These are phyloP conservation scores for Troides helena DNA, from an alignment of 2,888 invertebrate genomes.

Conservation along the genomic window DNA sequence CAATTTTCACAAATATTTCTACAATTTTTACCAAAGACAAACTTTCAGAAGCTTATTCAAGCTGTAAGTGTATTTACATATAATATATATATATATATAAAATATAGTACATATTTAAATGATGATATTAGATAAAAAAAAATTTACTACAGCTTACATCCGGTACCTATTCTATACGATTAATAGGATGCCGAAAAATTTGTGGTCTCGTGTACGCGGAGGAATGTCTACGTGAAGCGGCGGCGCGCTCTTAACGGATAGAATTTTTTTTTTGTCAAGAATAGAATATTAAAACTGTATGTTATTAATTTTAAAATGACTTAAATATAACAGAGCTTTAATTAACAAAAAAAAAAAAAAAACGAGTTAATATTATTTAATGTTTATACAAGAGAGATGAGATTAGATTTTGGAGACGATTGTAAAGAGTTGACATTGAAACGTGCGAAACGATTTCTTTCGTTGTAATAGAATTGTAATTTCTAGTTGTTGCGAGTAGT, in stretches of 20 bases:
- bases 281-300: not conserved
- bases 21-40: not conserved
- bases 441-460: constrained; percentile 10
- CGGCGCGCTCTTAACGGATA: constrained; percentile 13
- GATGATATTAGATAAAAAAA: not conserved
- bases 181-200: constrained; percentile 19
- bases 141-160: not conserved
- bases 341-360: not conserved
- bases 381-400: not conserved
- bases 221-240: constrained; percentile 16
- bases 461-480: constrained; percentile 6
- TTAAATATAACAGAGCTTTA: too few species aligned
- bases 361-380: not conserved
- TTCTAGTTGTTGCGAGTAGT: constrained; percentile 9
- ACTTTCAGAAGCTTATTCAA: too few species aligned
- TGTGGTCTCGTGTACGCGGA: constrained; percentile 8
- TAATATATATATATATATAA: too few species aligned
- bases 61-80: too few species aligned
- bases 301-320: too few species aligned
- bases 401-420: not conserved
- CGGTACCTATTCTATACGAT: constrained; percentile 4
- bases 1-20: not conserved
- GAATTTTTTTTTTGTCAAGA: constrained; percentile 5
- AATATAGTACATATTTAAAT: too few species aligned
- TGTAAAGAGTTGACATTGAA: not conserved